Conservation (phyloP, 2,888 invertebrate genomes). For the Aleiodes leptofemur region DNA sequence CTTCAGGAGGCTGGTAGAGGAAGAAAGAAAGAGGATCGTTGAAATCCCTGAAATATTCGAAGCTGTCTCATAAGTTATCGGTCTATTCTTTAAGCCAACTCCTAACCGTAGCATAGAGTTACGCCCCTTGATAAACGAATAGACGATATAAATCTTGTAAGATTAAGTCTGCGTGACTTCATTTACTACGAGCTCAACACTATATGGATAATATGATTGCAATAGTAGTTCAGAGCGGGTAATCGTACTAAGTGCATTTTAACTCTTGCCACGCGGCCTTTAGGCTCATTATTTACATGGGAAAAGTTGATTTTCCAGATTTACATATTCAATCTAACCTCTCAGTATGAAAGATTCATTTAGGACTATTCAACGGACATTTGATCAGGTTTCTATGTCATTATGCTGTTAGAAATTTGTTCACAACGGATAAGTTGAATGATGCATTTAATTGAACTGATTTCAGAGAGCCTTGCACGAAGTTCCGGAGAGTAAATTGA, state of each 20-base stretch:
- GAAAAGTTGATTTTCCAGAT: constrained; percentile 12
- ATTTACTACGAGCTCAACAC: constrained; percentile 32
- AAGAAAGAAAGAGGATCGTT: constrained; percentile 12
- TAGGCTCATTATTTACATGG: constrained; percentile 18
- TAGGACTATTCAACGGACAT: not conserved
- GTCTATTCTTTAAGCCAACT: constrained; percentile 24
- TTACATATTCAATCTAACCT: not conserved
- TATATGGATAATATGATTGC: constrained; percentile 14
- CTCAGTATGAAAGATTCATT: not conserved
- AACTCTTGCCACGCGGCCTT: not conserved
- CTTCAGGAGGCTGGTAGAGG: constrained; percentile 37
- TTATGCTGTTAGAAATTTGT: too few species aligned
- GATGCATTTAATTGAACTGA: too few species aligned
- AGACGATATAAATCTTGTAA: constrained; percentile 48
- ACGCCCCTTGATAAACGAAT: constrained; percentile 37
- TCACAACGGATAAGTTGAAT: too few species aligned
- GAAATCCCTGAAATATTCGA: constrained; percentile 66
- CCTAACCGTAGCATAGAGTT: constrained; percentile 36
- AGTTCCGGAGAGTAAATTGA: too few species aligned
- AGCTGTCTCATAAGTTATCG: constrained; percentile 59
- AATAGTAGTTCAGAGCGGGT: not conserved
- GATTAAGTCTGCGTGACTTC: constrained; percentile 51
- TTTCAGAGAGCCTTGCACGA: too few species aligned
- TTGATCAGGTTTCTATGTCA: too few species aligned
- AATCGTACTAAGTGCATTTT: constrained; percentile 25